Base-by-base conservation (phyloP, 2,113 vertebrate species). In the Excalfactoria chinensis region DNA sequence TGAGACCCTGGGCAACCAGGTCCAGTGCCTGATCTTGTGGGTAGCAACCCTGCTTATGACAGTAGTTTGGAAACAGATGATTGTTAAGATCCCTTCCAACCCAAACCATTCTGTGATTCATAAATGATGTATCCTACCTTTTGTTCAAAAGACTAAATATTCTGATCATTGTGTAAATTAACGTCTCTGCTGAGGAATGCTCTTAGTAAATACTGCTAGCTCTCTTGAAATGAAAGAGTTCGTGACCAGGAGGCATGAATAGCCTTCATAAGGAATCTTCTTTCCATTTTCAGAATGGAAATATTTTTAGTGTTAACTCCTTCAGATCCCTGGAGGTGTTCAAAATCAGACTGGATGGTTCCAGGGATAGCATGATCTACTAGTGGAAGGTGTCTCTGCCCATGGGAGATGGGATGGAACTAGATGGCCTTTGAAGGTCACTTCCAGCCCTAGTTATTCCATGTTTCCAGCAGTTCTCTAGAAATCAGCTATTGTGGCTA, bases 91-190 rank as follows among this genome's bases (percentile, higher is more conserved):
- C 53, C 16, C 17, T 56, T 56, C 30, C 53, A 32, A 32, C 30
- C 17, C 53, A 56, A 11, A 25, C 53, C 53, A 56, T 56, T 56
- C 53, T 56, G 11, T 19, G 10, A 32, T 56, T 56, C 30, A 7
- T 60, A 44, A 66, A 58, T 23, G n/a, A 35, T 67, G 2, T 14
- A 9, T 48, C 30, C 43, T 73, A 35, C 22, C 17, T 34, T 0
- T 85, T 91, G 17, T 69, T 64, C n/a, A 17, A 66, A 80, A 70
- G 76, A 49, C 53, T 55, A 13, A 32, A 4, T 76, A 7, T 84
- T 55, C 4, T 13, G 44, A 0, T 83, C 44, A 21, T 30, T 0
- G 0, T 41, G 23, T 58, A 41, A 69, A 49, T 51, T 30, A 53
- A 58, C 67, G 35, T 22, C 26, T 80, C 60, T 80, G 18, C 23